Percentiles rank a stretch among this genome's conserved stretches.
Evolutionary conservation across 2,797 vertebrate species (phyloP).

Genomic region (Argyrosomus regius): DNA sequence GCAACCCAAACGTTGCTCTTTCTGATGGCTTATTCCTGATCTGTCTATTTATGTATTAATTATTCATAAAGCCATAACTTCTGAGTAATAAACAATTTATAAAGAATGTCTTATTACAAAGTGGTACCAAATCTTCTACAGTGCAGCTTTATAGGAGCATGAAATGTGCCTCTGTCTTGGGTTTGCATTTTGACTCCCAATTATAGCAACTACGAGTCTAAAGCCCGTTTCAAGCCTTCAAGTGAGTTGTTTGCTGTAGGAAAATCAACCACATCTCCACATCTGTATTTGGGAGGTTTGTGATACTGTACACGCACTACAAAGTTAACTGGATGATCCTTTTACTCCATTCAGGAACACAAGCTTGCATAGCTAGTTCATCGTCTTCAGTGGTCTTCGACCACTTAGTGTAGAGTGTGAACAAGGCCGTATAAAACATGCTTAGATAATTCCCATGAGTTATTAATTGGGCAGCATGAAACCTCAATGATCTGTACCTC

Average conservation of each 20-base stretch:
- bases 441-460: background rate
- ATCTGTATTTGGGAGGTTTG: constrained; percentile 9
- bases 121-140: background rate
- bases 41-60: background rate
- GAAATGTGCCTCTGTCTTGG: background rate
- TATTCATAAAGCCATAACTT: background rate
- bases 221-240: background rate
- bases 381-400: background rate
- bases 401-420: background rate
- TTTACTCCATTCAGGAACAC: background rate
- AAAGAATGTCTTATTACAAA: background rate
- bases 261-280: background rate
- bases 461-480: background rate
- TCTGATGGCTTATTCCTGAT: background rate
- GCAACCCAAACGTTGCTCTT: background rate
- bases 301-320: constrained; percentile 24
- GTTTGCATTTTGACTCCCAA: background rate
- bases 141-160: background rate
- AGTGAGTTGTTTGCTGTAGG: background rate
- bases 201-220: background rate
- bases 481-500: constrained; percentile 2
- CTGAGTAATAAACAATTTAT: background rate
- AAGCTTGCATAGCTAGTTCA: background rate
- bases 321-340: background rate
- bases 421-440: background rate